These are phyloP conservation scores for Saguinus imperator DNA, from an alignment of 2,113 vertebrate genomes.

Conservation along the genomic window DNA sequence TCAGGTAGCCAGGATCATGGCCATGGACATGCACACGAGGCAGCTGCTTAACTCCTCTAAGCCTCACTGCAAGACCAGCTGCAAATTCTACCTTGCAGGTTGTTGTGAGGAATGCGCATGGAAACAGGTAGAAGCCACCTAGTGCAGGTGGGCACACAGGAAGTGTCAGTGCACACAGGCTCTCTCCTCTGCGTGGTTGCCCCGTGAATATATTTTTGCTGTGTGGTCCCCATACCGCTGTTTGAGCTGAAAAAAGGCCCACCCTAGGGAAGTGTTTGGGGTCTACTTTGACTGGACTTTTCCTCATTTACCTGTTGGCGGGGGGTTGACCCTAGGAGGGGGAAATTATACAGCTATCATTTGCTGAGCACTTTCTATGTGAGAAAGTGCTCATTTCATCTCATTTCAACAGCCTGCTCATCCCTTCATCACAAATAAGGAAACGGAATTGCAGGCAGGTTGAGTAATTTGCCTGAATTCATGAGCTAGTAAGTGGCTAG, in stretches of 20 bases:
- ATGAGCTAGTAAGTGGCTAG: not conserved
- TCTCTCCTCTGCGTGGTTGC: not conserved
- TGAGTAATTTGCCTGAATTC: not conserved
- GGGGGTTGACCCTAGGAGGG: not conserved
- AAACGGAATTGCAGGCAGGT: not conserved
- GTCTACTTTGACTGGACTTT: not conserved
- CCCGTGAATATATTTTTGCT: not conserved
- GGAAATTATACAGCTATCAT: not conserved
- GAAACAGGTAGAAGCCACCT: accelerated
- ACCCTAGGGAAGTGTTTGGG: not conserved
- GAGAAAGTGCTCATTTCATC: not conserved
- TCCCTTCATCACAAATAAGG: not conserved
- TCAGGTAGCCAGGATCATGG: not conserved
- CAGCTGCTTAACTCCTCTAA: not conserved
- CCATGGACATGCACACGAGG: not conserved
- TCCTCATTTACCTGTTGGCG: not conserved
- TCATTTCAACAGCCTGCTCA: not conserved
- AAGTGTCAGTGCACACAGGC: accelerated
- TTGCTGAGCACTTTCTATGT: not conserved
- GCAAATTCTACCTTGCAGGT: not conserved
- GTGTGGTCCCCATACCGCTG: no score
- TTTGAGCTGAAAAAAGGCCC: not conserved
- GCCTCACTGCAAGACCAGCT: not conserved
- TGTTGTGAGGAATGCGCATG: accelerated
- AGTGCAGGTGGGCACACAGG: accelerated